These are phyloP conservation scores for Pinna nobilis DNA, from an alignment of 1,140 invertebrate genomes.

Conservation along the genomic window DNA sequence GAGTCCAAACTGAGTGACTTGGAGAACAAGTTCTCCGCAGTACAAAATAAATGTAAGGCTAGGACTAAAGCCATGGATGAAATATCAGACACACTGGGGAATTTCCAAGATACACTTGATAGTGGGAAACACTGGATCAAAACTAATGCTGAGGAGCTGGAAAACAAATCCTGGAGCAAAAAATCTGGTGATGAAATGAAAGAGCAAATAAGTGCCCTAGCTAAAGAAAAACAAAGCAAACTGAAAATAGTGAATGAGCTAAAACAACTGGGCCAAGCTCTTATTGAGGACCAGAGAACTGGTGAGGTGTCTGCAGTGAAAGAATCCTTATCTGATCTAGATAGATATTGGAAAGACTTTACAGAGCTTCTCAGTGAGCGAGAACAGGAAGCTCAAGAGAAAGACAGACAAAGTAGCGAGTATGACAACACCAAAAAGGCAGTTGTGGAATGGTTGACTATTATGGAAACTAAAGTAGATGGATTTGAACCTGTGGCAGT, in stretches of 20 bases:
- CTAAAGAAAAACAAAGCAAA: constrained; percentile 78
- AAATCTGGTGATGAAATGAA: constrained; percentile 83
- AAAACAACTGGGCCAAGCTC: constrained; percentile 85
- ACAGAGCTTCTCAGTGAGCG: constrained; percentile 85
- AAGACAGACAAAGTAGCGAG: constrained; percentile 87
- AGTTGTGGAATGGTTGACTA: constrained; percentile 89
- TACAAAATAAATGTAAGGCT: constrained; percentile 86
- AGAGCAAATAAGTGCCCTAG: constrained; percentile 79
- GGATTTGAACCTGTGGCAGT: constrained; percentile 88
- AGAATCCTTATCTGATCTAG: constrained; percentile 83
- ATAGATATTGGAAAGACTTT: constrained; percentile 89
- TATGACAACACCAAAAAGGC: constrained; percentile 90
- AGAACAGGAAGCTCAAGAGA: constrained; percentile 85
- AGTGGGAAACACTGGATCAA: constrained; percentile 74
- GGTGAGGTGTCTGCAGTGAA: constrained; percentile 87
- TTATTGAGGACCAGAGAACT: constrained; percentile 82
- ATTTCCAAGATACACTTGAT: constrained; percentile 83
- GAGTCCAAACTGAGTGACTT: constrained; percentile 91
- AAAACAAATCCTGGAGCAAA: constrained; percentile 83
- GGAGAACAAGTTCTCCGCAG: constrained; percentile 87
- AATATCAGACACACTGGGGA: constrained; percentile 82
- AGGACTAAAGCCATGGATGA: constrained; percentile 89
- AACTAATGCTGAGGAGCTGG: constrained; percentile 83
- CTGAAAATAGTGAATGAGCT: constrained; percentile 84
- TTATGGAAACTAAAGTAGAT: constrained; percentile 83